Percentiles rank a stretch among this genome's conserved stretches.
phyloP scores from a whole-genome alignment of 1,140 invertebrate genomes.

The Ips nitidus region DNA sequence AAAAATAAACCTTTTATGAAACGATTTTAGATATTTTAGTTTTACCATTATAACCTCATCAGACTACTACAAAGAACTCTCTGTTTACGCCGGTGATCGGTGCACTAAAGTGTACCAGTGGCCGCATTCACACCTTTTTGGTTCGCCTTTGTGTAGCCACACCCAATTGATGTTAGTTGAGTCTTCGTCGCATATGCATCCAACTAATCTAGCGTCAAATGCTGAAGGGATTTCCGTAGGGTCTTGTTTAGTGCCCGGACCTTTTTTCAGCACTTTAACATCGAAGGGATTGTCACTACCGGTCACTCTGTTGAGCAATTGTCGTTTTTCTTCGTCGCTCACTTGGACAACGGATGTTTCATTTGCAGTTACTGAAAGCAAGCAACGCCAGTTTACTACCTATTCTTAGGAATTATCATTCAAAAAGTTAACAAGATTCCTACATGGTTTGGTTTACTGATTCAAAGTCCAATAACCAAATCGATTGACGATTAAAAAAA shows the following conservation, averaged over 20 bases:
- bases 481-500: too few relatives aligned
- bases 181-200: slow-evolving; percentile 96
- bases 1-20: too few relatives aligned
- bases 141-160: slow-evolving; percentile 85
- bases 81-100: slow-evolving; percentile 63
- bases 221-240: slow-evolving; percentile 90
- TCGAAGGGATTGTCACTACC: slow-evolving; percentile 93
- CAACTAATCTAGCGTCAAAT: slow-evolving; percentile 85
- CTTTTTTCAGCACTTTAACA: slow-evolving; percentile 77
- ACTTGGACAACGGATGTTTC: too few relatives aligned
- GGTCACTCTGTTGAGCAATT: slow-evolving; percentile 78
- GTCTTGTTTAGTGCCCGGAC: slow-evolving; percentile 77
- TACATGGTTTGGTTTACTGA: too few relatives aligned
- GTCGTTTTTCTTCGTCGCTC: slow-evolving; percentile 72
- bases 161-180: slow-evolving; percentile 87
- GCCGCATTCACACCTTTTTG: slow-evolving; percentile 92
- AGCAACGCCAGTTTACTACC: too few relatives aligned
- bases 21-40: too few relatives aligned
- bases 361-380: too few relatives aligned
- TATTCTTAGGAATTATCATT: too few relatives aligned
- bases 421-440: too few relatives aligned
- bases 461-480: too few relatives aligned
- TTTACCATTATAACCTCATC: too few relatives aligned
- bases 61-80: slow-evolving; percentile 1
- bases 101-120: slow-evolving; percentile 94